Base-by-base conservation (phyloP, 1,140 invertebrate genomes). In the Matsumurasca onukii region DNA sequence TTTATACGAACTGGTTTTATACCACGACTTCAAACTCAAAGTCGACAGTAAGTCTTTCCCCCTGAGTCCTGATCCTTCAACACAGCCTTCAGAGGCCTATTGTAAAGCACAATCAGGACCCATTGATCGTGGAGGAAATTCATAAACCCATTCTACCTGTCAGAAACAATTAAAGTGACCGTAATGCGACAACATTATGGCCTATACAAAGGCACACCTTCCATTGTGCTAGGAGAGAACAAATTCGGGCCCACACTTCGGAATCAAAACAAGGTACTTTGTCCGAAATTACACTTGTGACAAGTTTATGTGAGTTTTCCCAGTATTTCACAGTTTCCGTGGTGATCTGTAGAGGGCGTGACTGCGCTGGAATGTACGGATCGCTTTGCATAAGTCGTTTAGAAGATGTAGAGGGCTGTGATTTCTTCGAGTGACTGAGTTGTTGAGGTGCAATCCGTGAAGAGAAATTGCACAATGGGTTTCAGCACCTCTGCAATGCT, bases 221-320 rank as follows among this genome's bases (percentile, higher is more conserved):
- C 55, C 55, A 59, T 59, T 59, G 55, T 59, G 25, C 12, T n/a
- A n/a, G n/a, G n/a, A n/a, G 20, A 12, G 55, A 59, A 59, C 55
- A 59, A 59, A 59, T 59, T 59, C 30, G 55, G 25, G 55, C 55
- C 55, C 55, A 59, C 55, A 59, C 55, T 59, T 59, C 30, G 55
- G 55, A 59, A 27, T 59, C 55, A 27, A 59, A 59, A 59, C 55
- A 59, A 59, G 55, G 55, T 59, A 59, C 55, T 59, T 59, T 59
- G 55, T 59, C 55, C 55, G 55, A 59, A 59, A 59, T 59, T 59
- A 59, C 55, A 29, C 24, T 22, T 9, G 2, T 59, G 55, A 59
- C 55, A 59, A 59, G 55, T 59, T 59, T 59, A 59, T 27, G 55
- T 59, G 55, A 59, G 55, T 59, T 59, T 59, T 27, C 15, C 55